These are phyloP conservation scores for Sebastes glaucus DNA, from an alignment of 2,797 vertebrate species.

Conservation along the genomic window DNA sequence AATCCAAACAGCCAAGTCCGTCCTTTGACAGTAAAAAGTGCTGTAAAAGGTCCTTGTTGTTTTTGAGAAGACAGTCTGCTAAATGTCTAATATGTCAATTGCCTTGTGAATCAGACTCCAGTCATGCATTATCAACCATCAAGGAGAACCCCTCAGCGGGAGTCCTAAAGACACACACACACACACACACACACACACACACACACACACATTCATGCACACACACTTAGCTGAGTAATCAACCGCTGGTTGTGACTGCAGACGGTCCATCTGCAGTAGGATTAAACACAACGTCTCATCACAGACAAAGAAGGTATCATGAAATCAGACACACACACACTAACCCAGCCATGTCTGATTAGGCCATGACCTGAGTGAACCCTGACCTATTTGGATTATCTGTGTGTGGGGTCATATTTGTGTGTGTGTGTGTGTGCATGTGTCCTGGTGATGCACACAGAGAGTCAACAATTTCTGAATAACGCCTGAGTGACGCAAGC, in stretches of 20 bases:
- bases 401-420: slow-evolving; percentile 43
- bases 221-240: slow-evolving; percentile 49
- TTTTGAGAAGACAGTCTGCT: neutral
- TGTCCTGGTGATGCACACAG: slow-evolving; percentile 9
- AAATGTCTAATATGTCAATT: neutral
- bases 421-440: neutral
- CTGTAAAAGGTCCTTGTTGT: neutral
- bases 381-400: slow-evolving; percentile 53
- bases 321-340: slow-evolving; percentile 22
- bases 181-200: slow-evolving; percentile 2
- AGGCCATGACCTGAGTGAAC: slow-evolving; percentile 52
- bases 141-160: slow-evolving; percentile 28
- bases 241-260: slow-evolving; percentile 32
- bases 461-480: slow-evolving; percentile 13
- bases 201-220: neutral
- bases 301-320: slow-evolving; percentile 17
- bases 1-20: neutral
- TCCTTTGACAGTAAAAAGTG: neutral
- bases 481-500: slow-evolving; percentile 7
- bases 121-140: slow-evolving; percentile 20
- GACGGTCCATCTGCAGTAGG: slow-evolving; percentile 52
- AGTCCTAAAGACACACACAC: slow-evolving; percentile 20
- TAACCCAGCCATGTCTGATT: slow-evolving; percentile 44
- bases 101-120: slow-evolving; percentile 41
- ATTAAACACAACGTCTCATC: slow-evolving; percentile 21